Base-by-base conservation (phyloP, 2,888 invertebrate species). In the Pseudeuparius sepicola region DNA sequence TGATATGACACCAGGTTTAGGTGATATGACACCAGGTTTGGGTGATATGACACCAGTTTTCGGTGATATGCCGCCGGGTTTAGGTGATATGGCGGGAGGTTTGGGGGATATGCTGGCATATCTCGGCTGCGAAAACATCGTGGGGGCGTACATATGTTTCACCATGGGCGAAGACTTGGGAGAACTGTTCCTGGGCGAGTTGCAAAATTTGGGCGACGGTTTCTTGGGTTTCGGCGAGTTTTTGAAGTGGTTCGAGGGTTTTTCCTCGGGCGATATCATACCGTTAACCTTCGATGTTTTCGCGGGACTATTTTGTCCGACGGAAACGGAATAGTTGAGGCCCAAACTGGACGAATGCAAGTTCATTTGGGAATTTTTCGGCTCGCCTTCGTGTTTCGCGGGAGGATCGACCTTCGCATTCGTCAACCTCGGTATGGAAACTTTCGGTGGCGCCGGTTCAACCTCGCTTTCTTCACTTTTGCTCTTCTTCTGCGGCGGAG, bases 321-420 rank as follows among this genome's bases (percentile, higher is more conserved):
- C 52, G 1, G 61, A 61, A 6, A 62, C 59, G 0, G 59, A 57
- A 35, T 61, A 62, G 40, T 61, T 61, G 42, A 62, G 40, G 1
- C 60, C 61, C 4, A 62, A 39, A 41, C 54, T 56, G 18, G 55
- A 48, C 10, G 61, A 61, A 40, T 58, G 61, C 24, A 60, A 29
- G 32, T 50, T 57, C n/a, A n/a, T n/a, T 7, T 6, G 7, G 20
- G n/a, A 20, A 7, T 20, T 20, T n/a, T n/a, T n/a, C 6, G 7
- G 6, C 20, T 20, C 20, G n/a, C n/a, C n/a, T 7, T 20, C 20
- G 6, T 7, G 7, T n/a, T 20, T 20, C 20, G 20, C 7, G 6
- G 6, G 6, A 7, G 6, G 6, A 7, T 6, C 7, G 6, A 7
- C 7, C n/a, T 6, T 6, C 20, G 20, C 6, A 18, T 43, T 40